Conservation (phyloP, 92 coral and sea anemone genomes). For the Zoanthus solanderi region DNA sequence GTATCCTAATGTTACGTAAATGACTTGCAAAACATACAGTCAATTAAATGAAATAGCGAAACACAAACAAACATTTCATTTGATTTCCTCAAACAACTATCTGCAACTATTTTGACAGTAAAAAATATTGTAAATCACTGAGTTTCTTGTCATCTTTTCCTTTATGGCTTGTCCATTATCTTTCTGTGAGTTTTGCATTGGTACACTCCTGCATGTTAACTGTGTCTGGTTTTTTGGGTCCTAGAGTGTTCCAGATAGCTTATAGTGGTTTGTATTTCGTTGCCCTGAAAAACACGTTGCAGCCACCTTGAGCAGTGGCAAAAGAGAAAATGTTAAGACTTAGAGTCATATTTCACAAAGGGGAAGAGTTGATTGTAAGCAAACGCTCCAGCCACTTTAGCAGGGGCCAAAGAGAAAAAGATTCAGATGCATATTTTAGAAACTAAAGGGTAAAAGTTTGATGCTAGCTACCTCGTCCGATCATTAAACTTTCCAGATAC, state of each 20-base stretch:
- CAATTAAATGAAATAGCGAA: too few species aligned
- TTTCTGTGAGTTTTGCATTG: background rate
- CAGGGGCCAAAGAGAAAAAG: too few species aligned
- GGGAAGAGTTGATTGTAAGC: background rate
- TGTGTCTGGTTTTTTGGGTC: background rate
- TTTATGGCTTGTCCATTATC: background rate
- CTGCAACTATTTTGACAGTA: too few species aligned
- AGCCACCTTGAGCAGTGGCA: conserved; percentile 40
- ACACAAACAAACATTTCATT: too few species aligned
- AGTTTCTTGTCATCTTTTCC: background rate
- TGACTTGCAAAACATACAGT: too few species aligned
- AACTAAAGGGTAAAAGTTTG: too few species aligned
- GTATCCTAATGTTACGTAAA: too few species aligned
- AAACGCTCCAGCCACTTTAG: background rate
- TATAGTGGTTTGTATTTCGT: conserved; percentile 42
- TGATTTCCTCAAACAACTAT: too few species aligned
- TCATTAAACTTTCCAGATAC: too few species aligned
- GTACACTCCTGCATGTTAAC: background rate
- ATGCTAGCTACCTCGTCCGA: too few species aligned
- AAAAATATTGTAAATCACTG: background rate
- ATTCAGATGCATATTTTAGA: too few species aligned
- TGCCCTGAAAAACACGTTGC: conserved; percentile 45
- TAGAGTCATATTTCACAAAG: background rate
- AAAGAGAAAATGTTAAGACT: background rate
- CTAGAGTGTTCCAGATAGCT: conserved; percentile 22